Base-by-base conservation (phyloP, 2,888 invertebrate species). In the Aporophyla nigra region DNA sequence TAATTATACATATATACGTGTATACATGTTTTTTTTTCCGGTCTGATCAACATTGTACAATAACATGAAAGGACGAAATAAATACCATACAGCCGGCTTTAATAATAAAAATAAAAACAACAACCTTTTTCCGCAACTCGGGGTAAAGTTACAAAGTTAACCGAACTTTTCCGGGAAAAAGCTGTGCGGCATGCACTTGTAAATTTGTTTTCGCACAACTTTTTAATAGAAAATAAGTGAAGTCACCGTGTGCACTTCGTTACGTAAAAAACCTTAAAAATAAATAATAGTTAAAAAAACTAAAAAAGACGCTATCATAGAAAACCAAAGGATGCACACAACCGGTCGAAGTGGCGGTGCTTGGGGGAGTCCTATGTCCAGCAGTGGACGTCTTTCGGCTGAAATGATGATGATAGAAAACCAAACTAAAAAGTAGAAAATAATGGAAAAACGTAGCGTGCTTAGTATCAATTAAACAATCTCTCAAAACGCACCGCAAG, bases 221-320 rank as follows among this genome's bases (percentile, higher is more conserved):
- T 84, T 83, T 79, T 78, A 74, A 79, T 76, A 74, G 65, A 84
- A 84, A 78, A 82, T 66, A 78, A 84, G 76, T 82, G 68, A 68
- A 78, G 62, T 68, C 54, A 72, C 21, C 33, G 66, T 70, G 53
- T 74, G 40, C 14, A 77, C 0, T 73, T 73, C 40, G 24, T 63
- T 71, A 33, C 21, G 61, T 67, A 12, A 66, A 65, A 66, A 16
- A 61, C 7, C 33, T n/a, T n/a, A 33, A 33, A 33, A 33, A 33
- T 33, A 33, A 33, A n/a, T n/a, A n/a, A n/a, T n/a, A n/a, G n/a
- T n/a, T n/a, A n/a, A n/a, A n/a, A n/a, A n/a, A n/a, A n/a, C n/a
- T n/a, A n/a, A n/a, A n/a, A n/a, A n/a, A n/a, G n/a, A n/a, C n/a
- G n/a, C n/a, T n/a, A n/a, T n/a, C n/a, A n/a, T n/a, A n/a, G n/a